Evolutionary conservation across 2,113 vertebrate genomes (phyloP).

Genomic region (Empidonax traillii): DNA sequence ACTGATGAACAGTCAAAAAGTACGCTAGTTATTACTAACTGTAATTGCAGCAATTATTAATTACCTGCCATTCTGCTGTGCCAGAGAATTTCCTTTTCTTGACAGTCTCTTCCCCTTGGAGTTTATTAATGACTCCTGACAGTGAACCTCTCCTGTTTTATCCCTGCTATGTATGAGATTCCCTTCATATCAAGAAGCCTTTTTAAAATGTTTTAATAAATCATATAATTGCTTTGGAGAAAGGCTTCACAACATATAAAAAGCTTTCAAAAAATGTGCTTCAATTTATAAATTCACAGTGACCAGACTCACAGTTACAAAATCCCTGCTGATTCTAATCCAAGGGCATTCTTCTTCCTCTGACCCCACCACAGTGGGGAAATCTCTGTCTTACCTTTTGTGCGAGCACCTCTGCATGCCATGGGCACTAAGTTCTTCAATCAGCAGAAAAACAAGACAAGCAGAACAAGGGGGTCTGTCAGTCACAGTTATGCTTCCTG

Average conservation of each 20-base stretch:
- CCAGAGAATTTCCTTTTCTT: conserved; percentile 54
- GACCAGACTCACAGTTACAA: background rate
- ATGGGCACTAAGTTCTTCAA: background rate
- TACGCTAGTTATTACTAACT: background rate
- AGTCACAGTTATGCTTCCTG: accelerated
- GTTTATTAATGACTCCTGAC: conserved; percentile 3
- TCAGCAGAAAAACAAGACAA: background rate
- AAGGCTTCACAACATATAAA: background rate
- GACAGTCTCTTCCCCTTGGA: conserved; percentile 20
- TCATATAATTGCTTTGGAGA: background rate
- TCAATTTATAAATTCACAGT: background rate
- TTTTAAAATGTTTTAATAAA: background rate
- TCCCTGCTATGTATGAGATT: background rate
- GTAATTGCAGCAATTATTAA: conserved; percentile 47
- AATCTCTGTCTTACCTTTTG: background rate
- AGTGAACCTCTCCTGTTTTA: background rate
- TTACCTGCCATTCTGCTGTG: background rate
- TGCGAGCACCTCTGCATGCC: background rate
- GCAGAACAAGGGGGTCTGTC: background rate
- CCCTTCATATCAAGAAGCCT: background rate
- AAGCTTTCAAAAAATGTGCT: background rate
- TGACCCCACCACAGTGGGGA: background rate
- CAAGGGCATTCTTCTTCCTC: background rate
- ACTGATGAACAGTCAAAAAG: background rate
- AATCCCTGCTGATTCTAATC: background rate